Evolutionary conservation across 2,113 vertebrate species (phyloP), one percentile per base, ranked within the genome.

Genomic region (Baryphthengus martii): DNA sequence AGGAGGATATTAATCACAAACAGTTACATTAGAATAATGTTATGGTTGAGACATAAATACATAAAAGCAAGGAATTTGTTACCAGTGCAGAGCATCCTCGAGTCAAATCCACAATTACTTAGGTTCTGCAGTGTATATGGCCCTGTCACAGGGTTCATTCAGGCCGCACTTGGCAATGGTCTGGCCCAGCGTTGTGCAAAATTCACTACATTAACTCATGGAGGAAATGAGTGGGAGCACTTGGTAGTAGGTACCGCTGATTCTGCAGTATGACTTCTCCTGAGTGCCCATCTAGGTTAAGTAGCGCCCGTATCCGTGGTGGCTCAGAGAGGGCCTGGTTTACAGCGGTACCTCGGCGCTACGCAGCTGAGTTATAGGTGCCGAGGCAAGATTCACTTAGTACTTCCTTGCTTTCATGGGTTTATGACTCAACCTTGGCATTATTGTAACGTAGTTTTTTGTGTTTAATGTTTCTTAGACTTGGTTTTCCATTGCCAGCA

Each of bases 391-490:
- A 73, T 53, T 55, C 70, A 0, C 63, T 89, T 71, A 3, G 8
- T 9, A 18, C 92, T 95, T 97, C 96, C 97, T 94, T 94, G 85
- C 97, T 93, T 96, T 97, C 96, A 70, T 96, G 98, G 97, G 96
- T 97, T 97, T 98, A 95, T 76, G 88, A 14, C 97, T 97, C 90
- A 78, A 39, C 96, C 97, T 61, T 79, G 85, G 94, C 90, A 89
- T 96, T 96, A 97, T 97, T 97, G 97, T 98, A 98, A 98, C 97
- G 90, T 97, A 98, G 98, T 98, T 98, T 98, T 98, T 97, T 98
- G 98, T 98, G 98, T 98, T 98, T 98, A 98, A 97, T 98, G 97
- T 98, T 98, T 97, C 98, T 98, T 96, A 98, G 98, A 98, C 98
- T 97, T 97, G 98, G 98, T 98, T 98, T 98, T 97, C 98, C 97